Conservation (phyloP, 2,113 vertebrate genomes). For the Forbesichthys agassizii region DNA sequence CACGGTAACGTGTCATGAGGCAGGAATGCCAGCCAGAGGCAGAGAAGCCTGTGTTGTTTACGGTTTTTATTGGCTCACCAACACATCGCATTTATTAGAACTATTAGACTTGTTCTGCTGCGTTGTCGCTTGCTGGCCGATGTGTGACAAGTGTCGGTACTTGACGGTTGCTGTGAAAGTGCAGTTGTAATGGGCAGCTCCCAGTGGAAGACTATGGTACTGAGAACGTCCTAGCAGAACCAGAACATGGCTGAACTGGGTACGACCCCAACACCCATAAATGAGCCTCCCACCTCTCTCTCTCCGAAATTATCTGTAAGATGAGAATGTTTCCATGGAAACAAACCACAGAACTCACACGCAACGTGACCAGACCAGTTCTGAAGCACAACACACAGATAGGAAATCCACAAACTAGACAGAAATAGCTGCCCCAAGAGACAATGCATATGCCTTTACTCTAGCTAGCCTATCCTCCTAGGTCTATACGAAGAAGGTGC, state of each 20-base stretch:
- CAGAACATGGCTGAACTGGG: not conserved
- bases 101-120: no score
- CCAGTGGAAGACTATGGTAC: not conserved
- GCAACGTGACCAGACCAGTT: conserved; percentile 40
- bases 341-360: conserved; percentile 16
- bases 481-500: not conserved
- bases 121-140: no score
- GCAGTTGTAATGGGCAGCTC: not conserved
- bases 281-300: not conserved
- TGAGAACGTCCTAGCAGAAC: not conserved
- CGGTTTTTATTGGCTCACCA: no score
- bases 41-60: not conserved
- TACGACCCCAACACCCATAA: not conserved
- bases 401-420: not conserved
- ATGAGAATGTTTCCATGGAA: conserved; percentile 33
- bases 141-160: no score
- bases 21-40: not conserved
- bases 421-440: not conserved
- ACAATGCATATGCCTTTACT: not conserved
- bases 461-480: no score
- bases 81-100: no score
- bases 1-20: conserved; percentile 49
- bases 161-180: no score
- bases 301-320: conserved; percentile 1
- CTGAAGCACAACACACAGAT: not conserved